Base-by-base conservation (phyloP, 2,113 vertebrate species). In the Lepidothrix coronata region DNA sequence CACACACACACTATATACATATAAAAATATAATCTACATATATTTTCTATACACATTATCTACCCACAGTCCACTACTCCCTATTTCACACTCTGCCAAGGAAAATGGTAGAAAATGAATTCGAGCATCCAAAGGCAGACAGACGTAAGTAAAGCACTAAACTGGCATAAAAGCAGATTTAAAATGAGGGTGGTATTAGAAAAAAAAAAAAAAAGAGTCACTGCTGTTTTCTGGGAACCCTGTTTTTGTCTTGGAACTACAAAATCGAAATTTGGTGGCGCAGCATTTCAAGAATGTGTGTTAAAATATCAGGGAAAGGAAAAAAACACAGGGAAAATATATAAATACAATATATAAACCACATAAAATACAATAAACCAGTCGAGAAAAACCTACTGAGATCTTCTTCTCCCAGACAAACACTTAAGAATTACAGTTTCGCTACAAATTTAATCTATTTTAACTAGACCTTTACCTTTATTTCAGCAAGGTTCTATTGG, bases 241-340 rank as follows among this genome's bases (percentile, higher is more conserved):
- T 11, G 28, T 2, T 55, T 52, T 35, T 27, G 31, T 7, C 35
- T 27, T 43, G 35, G 24, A 14, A 22, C 5, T 8, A 27, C 0
- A 5, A 63, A 54, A 72, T 7, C 41, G 22, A 8, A 18, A 11
- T 55, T 37, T 18, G 35, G 48, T 4, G 19, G 3, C 1, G 1
- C 0, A 9, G 8, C 1, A 5, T 12, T 41, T 23, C 18, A 30
- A 44, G 48, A 67, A 28, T 1, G 0, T 7, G 19, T 4, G 21
- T 21, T 37, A 15, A 24, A 48, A 59, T 39, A 22, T 11, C 33
- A 33, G 37, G 21, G 21, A 35, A 84, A 59, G 10, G 10, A 0
- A 2, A 21, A 0, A 1, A 21, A 5, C 6, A 3, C 4, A 12
- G 39, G 31, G 46, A 37, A 35, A 4, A 12, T 4, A 18, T 4